These are phyloP conservation scores for Hyposmocoma kahamanoa DNA, from an alignment of 1,140 invertebrate genomes.

Conservation along the genomic window DNA sequence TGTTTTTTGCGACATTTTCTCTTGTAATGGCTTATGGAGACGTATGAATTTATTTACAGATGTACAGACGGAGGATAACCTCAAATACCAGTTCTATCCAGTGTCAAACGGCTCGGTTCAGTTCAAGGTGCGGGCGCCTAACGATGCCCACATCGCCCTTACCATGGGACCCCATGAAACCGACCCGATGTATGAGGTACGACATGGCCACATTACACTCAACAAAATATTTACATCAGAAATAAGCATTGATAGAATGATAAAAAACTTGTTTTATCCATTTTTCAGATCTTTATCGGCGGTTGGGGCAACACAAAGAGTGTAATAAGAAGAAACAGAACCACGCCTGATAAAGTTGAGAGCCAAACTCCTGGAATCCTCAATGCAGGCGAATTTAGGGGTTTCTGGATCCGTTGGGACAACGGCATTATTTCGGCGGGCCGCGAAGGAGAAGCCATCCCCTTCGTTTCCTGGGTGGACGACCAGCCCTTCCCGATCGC, in stretches of 20 bases:
- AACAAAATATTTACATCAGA: not conserved
- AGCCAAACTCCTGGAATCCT: conserved; percentile 81
- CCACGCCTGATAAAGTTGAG: conserved; percentile 85
- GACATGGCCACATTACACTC: not conserved
- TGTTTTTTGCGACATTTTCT: no score
- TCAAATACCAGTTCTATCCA: conserved; percentile 87
- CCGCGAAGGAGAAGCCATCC: conserved; percentile 79
- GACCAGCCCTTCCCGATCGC: conserved; percentile 80
- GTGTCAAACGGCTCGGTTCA: conserved; percentile 78
- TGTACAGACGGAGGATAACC: conserved; percentile 83
- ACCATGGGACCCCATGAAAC: conserved; percentile 78
- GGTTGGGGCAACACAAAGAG: conserved; percentile 89
- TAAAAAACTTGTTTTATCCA: not conserved
- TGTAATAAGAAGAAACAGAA: conserved; percentile 85
- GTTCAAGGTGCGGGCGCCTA: conserved; percentile 82
- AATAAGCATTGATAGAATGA: no score
- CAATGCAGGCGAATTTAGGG: conserved; percentile 80
- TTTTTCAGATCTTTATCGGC: conserved; percentile 83
- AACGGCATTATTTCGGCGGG: conserved; percentile 80
- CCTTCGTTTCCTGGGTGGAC: conserved; percentile 82
- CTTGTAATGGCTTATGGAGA: no score
- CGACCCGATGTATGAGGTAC: conserved; percentile 84
- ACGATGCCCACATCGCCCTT: conserved; percentile 88
- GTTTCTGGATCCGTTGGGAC: conserved; percentile 88
- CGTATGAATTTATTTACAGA: no score